Conservation (phyloP, 2,113 vertebrate genomes). For the Manacus vitellinus region DNA sequence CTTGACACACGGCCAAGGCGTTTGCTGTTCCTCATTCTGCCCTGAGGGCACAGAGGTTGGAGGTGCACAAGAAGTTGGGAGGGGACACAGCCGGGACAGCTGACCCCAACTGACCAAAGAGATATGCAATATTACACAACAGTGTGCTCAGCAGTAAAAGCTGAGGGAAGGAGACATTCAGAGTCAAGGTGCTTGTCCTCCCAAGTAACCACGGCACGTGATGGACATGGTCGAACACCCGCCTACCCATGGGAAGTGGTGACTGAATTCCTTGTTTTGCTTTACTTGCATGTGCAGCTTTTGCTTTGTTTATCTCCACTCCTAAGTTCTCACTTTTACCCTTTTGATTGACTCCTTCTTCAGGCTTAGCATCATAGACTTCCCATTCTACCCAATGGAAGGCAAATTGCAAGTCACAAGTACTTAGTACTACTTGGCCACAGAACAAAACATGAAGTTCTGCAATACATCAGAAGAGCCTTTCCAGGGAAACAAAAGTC, state of each 20-base stretch:
- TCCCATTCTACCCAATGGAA: not conserved
- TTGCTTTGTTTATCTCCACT: not conserved
- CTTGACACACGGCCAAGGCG: not conserved
- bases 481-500: not conserved
- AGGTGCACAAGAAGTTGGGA: not conserved
- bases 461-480: not conserved
- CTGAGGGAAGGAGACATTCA: not conserved
- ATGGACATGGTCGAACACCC: not conserved
- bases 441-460: not conserved
- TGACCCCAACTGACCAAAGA: not conserved
- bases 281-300: not conserved
- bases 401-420: not conserved
- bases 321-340: not conserved
- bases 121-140: not conserved
- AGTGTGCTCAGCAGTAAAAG: not conserved
- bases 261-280: not conserved
- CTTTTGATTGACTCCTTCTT: not conserved
- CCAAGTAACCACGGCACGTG: not conserved
- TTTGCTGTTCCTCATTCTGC: not conserved
- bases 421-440: not conserved
- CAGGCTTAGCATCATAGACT: rapidly evolving
- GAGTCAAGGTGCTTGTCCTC: not conserved
- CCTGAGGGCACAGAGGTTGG: not conserved
- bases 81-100: not conserved
- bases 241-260: not conserved